Conservation (phyloP, 2,797 vertebrate species). For the Myotis pilosus region DNA sequence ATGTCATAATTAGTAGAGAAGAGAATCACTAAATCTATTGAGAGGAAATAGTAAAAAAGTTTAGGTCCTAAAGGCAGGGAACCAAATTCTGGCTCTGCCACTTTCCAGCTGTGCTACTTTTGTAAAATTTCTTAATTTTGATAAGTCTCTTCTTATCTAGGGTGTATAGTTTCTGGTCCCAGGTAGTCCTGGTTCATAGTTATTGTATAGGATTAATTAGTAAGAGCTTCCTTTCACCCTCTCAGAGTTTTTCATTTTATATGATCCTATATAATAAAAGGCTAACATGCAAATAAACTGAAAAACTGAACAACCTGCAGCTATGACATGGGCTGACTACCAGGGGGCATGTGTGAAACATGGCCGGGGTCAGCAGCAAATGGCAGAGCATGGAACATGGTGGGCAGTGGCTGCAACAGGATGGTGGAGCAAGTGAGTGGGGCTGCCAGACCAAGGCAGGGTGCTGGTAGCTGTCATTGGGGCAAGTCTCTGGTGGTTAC, state of each 20-base stretch:
- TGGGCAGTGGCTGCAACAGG: too few relatives aligned
- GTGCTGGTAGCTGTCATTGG: too few relatives aligned
- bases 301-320: accelerated
- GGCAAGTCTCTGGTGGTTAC: too few relatives aligned
- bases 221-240: background rate
- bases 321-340: too few relatives aligned
- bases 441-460: too few relatives aligned
- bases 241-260: background rate
- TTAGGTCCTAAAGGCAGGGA: background rate
- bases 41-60: background rate
- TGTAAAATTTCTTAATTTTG: background rate
- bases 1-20: background rate
- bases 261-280: background rate
- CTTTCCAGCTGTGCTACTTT: background rate
- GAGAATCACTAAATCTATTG: background rate
- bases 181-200: background rate
- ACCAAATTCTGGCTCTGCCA: background rate
- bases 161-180: background rate
- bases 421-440: too few relatives aligned
- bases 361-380: accelerated
- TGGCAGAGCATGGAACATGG: too few relatives aligned
- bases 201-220: background rate
- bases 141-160: background rate
- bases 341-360: accelerated
- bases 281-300: too few relatives aligned